Evolutionary conservation across 1,140 invertebrate species (phyloP), one percentile per base, ranked within the genome.

Genomic region (Plodia interpunctella): DNA sequence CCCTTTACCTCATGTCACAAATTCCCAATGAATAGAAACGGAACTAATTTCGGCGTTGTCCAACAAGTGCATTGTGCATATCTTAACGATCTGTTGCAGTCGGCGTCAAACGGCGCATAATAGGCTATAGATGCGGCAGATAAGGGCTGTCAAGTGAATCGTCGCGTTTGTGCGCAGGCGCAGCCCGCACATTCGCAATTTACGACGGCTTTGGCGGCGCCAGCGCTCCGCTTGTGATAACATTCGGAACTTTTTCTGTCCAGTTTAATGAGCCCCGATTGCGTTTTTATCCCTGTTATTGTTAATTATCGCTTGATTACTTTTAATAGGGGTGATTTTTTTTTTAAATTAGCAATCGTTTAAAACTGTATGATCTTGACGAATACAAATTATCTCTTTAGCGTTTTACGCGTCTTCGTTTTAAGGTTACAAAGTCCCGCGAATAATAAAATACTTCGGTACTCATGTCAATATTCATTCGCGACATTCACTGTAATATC

Each of bases 61-160:
- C 13, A n/a, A n/a, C 51, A 21, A 21, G 51, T 53, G 54, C 56
- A 54, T 57, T 62, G 68, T 64, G 64, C 63, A 60, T 80, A 82
- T 83, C 76, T 83, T 70, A 76, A 78, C 66, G 73, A 81, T 80
- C 78, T 78, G 78, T 76, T 82, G 77, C 76, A 64, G 52, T 72
- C 80, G 80, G 80, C 78, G 84, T 86, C 82, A 86, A 83, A 81
- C 73, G 76, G 78, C 73, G 78, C 80, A 82, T 88, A 88, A 88
- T 84, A 80, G 80, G 72, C 72, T 83, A 57, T 80, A 84, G 84
- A 87, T 87, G 81, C 66, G 68, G 59, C 54, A 73, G 84, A 88
- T 88, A 86, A 80, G 62, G 72, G 74, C 76, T 83, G 83, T 87
- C 83, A 79, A 79, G 80, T 79, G 79, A 83, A 83, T 86, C 79